These are phyloP conservation scores for Hedychridium roseum DNA, from an alignment of 2,888 invertebrate species.

Conservation along the genomic window DNA sequence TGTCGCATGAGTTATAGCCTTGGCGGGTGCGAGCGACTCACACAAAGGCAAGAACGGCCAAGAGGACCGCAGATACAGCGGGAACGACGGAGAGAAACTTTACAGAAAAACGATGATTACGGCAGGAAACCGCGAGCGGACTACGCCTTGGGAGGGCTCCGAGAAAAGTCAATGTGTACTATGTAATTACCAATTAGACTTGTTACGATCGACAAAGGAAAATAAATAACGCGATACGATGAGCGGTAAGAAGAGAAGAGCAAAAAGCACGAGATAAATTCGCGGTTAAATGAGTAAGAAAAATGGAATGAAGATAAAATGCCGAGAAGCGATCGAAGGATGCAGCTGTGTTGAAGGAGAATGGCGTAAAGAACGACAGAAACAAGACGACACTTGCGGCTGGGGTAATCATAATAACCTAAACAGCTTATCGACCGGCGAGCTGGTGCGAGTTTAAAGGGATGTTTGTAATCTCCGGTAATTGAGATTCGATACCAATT, in stretches of 20 bases:
- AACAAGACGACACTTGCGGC: neutral
- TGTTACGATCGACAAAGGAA: slow-evolving; percentile 8
- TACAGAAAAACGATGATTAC: too few relatives aligned
- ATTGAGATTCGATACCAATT: slow-evolving; percentile 56
- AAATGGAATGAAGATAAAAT: neutral
- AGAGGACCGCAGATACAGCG: slow-evolving; percentile 25
- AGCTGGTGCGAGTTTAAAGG: slow-evolving; percentile 28
- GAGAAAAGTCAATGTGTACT: too few relatives aligned
- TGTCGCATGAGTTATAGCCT: slow-evolving; percentile 51
- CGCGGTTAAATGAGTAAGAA: too few relatives aligned
- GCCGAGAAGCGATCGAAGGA: neutral
- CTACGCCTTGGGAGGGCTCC: too few relatives aligned
- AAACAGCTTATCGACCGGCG: slow-evolving; percentile 1
- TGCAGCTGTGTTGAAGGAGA: neutral
- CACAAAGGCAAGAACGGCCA: neutral
- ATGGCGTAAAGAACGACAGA: neutral
- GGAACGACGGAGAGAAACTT: too few relatives aligned
- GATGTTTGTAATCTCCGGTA: slow-evolving; percentile 44
- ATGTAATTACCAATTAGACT: too few relatives aligned
- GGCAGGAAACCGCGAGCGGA: too few relatives aligned
- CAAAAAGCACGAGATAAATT: too few relatives aligned
- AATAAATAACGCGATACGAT: neutral
- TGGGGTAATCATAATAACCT: too few relatives aligned
- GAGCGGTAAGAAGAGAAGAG: neutral
- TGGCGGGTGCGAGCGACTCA: slow-evolving; percentile 17